Base-by-base conservation (phyloP, 1,140 invertebrate genomes). In the Drosophila bipectinata region DNA sequence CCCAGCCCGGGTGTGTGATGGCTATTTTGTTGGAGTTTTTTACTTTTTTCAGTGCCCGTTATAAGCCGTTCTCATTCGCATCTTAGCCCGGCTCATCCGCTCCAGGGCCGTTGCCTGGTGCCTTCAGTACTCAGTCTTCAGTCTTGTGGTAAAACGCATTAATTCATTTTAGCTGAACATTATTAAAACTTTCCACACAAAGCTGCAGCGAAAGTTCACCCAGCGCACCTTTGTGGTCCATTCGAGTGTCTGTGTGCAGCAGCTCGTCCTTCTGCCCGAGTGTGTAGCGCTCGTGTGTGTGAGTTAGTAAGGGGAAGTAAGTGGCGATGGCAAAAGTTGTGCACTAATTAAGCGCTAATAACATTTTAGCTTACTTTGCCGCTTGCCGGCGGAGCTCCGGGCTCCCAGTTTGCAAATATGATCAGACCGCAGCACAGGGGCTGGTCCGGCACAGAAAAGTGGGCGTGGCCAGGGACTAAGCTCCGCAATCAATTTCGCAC, bases 301-400 rank as follows among this genome's bases (percentile, higher is more conserved):
- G 26, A 28, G 26, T 26, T 21, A 28, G 24, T 28, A 24, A n/a
- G 49, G 34, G 15, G 32, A 18, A 39, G 15, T 45, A 28, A 18
- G 45, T 52, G 54, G 39, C 57, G 66, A 79, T 69, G 68, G 76
- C 49, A 73, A 81, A 81, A 81, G 78, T 85, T 85, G 74, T 74
- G 62, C 79, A 82, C 82, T 85, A 85, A 85, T 85, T 88, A 85
- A 88, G 83, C 71, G 78, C 74, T 85, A 85, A 85, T 88, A 85
- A 85, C 78, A 87, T 88, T 85, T 78, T 71, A 75, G 69, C 69
- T 78, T 64, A 79, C 55, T 82, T 74, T 82, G 60, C 66, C 24
- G 10, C 14, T n/a, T 3, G 14, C 41, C 39, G 15, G 44, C 56
- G n/a, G 58, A 84, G 56, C 54, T 77, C 67, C 26, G 5, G 61